Conservation (phyloP, 2,888 invertebrate species). For the Diaphora mendica region DNA sequence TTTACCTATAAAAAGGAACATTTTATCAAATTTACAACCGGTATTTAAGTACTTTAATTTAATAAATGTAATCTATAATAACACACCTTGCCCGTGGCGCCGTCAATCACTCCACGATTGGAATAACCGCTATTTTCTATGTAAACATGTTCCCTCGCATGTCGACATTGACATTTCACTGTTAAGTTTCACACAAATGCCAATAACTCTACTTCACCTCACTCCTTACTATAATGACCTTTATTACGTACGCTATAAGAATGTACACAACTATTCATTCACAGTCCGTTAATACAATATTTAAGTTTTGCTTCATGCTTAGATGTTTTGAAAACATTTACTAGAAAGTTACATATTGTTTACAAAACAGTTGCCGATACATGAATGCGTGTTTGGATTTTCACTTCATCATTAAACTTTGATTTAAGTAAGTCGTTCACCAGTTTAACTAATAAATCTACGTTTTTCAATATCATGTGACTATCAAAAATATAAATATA, state of each 20-base stretch:
- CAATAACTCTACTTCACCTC: slow-evolving; percentile 20
- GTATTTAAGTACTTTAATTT: not conserved
- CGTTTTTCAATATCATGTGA: slow-evolving; percentile 16
- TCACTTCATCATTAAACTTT: slow-evolving; percentile 21
- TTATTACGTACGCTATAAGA: slow-evolving; percentile 16
- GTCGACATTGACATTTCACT: slow-evolving; percentile 50
- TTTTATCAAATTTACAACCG: not conserved
- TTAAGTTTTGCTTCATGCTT: slow-evolving; percentile 28
- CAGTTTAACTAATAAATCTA: not conserved
- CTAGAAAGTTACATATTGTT: slow-evolving; percentile 30
- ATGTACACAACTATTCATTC: slow-evolving; percentile 13
- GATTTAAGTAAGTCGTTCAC: not conserved
- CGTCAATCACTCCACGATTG: slow-evolving; percentile 44
- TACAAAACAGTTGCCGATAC: slow-evolving; percentile 4
- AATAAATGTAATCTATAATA: slow-evolving; percentile 6
- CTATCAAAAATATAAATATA: slow-evolving; percentile 4
- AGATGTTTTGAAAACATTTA: slow-evolving; percentile 42
- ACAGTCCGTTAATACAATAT: slow-evolving; percentile 27
- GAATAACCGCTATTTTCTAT: slow-evolving; percentile 44
- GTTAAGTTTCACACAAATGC: slow-evolving; percentile 56
- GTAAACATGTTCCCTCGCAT: slow-evolving; percentile 45
- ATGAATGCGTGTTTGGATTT: slow-evolving; percentile 13
- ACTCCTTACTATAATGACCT: slow-evolving; percentile 7
- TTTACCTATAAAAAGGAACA: not conserved
- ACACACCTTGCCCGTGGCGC: slow-evolving; percentile 48